These are phyloP conservation scores for Chionodraco myersi DNA, from an alignment of 2,113 vertebrate genomes.

Conservation along the genomic window DNA sequence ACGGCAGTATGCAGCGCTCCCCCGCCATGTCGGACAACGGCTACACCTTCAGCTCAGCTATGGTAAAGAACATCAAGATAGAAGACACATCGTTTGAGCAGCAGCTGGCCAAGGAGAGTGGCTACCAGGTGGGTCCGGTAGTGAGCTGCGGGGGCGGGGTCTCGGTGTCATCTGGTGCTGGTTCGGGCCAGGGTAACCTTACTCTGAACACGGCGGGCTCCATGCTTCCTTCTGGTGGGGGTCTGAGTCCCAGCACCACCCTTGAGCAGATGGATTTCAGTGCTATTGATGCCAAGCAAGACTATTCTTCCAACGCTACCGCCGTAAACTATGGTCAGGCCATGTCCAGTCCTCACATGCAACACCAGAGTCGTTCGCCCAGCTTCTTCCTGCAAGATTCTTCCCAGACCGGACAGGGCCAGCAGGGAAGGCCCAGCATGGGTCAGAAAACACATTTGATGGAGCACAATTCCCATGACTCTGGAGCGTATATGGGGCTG, in stretches of 20 bases:
- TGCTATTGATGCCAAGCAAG: conserved; percentile 97
- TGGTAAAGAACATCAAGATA: conserved; percentile 96
- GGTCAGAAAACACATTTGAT: conserved; percentile 84
- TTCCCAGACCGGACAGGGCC: conserved; percentile 84
- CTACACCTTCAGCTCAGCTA: conserved; percentile 89
- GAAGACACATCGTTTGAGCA: conserved; percentile 99
- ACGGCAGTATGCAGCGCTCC: conserved; percentile 88
- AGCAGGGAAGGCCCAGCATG: conserved; percentile 76
- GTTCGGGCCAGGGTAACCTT: conserved; percentile 86
- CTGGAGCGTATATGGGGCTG: conserved; percentile 82
- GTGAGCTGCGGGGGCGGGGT: conserved; percentile 80
- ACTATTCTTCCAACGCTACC: conserved; percentile 85
- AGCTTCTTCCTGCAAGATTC: conserved; percentile 98
- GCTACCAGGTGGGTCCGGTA: conserved; percentile 83
- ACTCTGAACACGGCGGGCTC: conserved; percentile 88
- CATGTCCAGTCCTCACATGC: conserved; percentile 91
- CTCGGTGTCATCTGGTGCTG: conserved; percentile 84
- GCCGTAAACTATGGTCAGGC: conserved; percentile 88
- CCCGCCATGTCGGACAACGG: conserved; percentile 86
- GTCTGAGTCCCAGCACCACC: conserved; percentile 97
- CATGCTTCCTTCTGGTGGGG: conserved; percentile 94
- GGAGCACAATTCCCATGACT: conserved; percentile 85
- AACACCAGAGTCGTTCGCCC: conserved; percentile 94
- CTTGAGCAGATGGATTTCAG: conserved; percentile 99
- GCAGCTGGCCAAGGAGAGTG: conserved; percentile 94